Base-by-base conservation (phyloP, 2,888 invertebrate genomes). In the Junonia oenone region DNA sequence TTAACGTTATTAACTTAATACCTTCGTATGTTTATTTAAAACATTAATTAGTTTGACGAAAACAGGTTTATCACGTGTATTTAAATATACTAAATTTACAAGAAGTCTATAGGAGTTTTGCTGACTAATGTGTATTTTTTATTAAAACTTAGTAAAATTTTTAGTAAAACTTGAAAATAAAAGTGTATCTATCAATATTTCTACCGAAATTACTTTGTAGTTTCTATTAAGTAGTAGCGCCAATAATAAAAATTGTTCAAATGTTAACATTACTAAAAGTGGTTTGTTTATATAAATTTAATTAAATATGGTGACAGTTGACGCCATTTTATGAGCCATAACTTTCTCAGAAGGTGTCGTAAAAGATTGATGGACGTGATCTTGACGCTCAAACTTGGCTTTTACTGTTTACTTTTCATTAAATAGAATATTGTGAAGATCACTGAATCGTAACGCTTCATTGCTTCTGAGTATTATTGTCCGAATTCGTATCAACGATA, bases 291-390 rank as follows among this genome's bases (percentile, higher is more conserved):
- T 15, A 13, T 15, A 26, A 19, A 31, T 17, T n/a, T n/a, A 43
- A n/a, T 40, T 43, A 22, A 35, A n/a, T 15, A 45, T 15, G 19
- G 37, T 35, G 31, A 38, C 17, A 19, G 38, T 40, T 5, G 17
- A 9, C 22, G 13, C 2, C 40, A 26, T 29, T 51, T 46, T 38
- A 55, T 38, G 51, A 19, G 49, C 38, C 6, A 11, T 51, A 19
- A 33, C 46, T 46, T 33, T 35, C 29, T 5, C 4, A 19, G 40
- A 33, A 22, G 51, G 51, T 45, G 37, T 54, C 46, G 43, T 51
- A 58, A 49, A 55, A 54, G 50, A 31, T 19, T 47, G 46, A 31
- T 47, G 19, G 46, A 29, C 26, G 6, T 14, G 6, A n/a, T n/a
- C 33, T 47, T 31, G 46, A 45, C 13, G n/a, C 17, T 22, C 6